Evolutionary conservation across 2,113 vertebrate genomes (phyloP).

Genomic region (Leptocoma aspasia): DNA sequence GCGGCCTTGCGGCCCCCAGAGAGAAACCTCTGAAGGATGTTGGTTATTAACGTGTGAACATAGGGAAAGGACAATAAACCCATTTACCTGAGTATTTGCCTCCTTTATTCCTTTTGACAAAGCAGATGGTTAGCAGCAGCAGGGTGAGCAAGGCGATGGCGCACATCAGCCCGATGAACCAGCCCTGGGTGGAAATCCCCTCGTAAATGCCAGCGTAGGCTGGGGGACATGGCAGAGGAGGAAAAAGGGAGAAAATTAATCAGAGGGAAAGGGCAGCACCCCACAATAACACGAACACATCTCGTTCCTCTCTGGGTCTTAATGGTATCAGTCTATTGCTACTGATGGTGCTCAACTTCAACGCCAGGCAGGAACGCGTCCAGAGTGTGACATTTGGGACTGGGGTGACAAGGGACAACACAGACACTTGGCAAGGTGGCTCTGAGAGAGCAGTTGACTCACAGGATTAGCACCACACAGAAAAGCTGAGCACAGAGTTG

Average conservation of each 20-base stretch:
- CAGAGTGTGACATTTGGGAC: background rate
- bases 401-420: background rate
- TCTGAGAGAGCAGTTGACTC: background rate
- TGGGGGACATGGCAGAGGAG: conserved; percentile 46
- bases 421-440: background rate
- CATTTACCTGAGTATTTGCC: conserved; percentile 95
- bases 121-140: conserved; percentile 87
- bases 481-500: background rate
- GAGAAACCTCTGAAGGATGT: conserved; percentile 23
- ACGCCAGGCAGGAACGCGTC: background rate
- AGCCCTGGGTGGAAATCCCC: conserved; percentile 90
- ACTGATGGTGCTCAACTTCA: background rate
- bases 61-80: background rate
- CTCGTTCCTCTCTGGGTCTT: background rate
- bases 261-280: background rate
- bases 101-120: conserved; percentile 94
- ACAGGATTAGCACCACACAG: conserved; percentile 25
- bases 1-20: background rate
- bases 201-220: conserved; percentile 86
- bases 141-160: conserved; percentile 93
- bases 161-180: conserved; percentile 97
- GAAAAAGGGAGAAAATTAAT: conserved; percentile 32
- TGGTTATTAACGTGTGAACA: background rate
- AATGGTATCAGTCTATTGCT: background rate
- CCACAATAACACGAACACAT: background rate